Base-by-base conservation (phyloP, 1,140 invertebrate genomes). In the Meloidogyne chitwoodi region DNA sequence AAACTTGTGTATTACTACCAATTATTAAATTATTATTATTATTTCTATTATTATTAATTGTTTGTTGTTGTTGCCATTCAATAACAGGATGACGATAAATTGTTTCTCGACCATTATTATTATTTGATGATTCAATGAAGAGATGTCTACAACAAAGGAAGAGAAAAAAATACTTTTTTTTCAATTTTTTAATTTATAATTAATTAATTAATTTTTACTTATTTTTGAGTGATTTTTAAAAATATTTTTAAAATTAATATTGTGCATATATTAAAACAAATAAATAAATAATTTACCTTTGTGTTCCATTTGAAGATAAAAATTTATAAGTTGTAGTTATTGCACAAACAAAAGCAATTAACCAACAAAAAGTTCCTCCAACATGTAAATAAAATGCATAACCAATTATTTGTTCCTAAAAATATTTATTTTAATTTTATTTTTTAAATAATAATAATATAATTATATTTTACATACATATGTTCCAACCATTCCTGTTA, bases 261-360 rank as follows among this genome's bases (percentile, higher is more conserved):
- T 69, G 29, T 69, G 38, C 38, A 69, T 19, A 24, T 26, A 24
- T 56, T 44, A 41, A 16, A 68, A 34, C n/a, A n/a, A n/a, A n/a
- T n/a, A n/a, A n/a, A n/a, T n/a, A n/a, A n/a, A n/a, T n/a, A 73
- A 26, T 19, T 61, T 73, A 73, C 71, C 71, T 73, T 22, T 73
- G 71, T 22, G 66, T 48, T 27, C 84, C 84, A 22, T 70, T 62
- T 12, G 77, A 77, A 8, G 82, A 27, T 34, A 86, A 62, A 77
- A 86, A 87, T 65, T 87, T 87, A 76, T 87, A 86, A 5, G 86
- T 87, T 22, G 84, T 86, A 11, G 78, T 31, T 11, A 87, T 69
- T 1, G 83, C 79, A 63, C 75, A 81, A 16, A 86, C 24, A 67
- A 87, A 86, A 19, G 86, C 84, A 41, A 76, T 44, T 10, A 77